phyloP scores from a whole-genome alignment of 2,113 vertebrate genomes.

The Atractosteus spatula region DNA sequence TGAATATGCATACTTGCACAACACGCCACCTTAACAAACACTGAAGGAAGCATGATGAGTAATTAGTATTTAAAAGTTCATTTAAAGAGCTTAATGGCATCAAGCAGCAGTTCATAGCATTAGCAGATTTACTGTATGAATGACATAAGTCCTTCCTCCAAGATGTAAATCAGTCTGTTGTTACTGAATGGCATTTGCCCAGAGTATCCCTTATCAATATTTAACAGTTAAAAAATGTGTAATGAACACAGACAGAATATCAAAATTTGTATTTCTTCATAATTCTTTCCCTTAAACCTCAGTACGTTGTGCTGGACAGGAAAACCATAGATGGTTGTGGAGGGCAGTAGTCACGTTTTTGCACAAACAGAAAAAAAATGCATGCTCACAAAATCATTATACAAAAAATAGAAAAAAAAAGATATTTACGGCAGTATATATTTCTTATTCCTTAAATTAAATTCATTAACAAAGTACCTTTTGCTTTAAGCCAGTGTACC shows the following conservation, averaged over 20 bases:
- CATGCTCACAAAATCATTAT: conserved; percentile 69
- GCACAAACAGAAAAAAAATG: conserved; percentile 44
- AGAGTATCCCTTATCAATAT: neutral
- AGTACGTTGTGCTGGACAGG: neutral
- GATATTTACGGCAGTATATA: neutral
- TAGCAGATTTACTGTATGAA: neutral
- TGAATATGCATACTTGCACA: neutral
- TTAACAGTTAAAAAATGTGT: neutral
- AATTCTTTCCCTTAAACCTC: neutral
- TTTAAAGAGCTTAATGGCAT: conserved; percentile 6
- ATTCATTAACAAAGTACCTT: neutral
- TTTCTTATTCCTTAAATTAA: neutral
- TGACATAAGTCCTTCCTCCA: neutral
- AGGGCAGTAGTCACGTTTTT: neutral
- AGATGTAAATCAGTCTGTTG: neutral
- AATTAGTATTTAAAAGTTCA: neutral
- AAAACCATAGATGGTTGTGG: neutral
- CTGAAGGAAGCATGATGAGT: conserved; percentile 2
- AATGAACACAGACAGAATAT: neutral
- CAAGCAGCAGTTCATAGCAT: neutral
- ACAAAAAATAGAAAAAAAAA: conserved; percentile 30
- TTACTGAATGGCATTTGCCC: neutral
- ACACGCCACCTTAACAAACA: neutral
- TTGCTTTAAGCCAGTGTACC: neutral
- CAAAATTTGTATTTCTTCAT: neutral